Percentiles rank a stretch among this genome's conserved stretches.
These are phyloP conservation scores for Dermolepida albohirtum DNA, from an alignment of 2,888 invertebrate genomes.

Conservation along the genomic window DNA sequence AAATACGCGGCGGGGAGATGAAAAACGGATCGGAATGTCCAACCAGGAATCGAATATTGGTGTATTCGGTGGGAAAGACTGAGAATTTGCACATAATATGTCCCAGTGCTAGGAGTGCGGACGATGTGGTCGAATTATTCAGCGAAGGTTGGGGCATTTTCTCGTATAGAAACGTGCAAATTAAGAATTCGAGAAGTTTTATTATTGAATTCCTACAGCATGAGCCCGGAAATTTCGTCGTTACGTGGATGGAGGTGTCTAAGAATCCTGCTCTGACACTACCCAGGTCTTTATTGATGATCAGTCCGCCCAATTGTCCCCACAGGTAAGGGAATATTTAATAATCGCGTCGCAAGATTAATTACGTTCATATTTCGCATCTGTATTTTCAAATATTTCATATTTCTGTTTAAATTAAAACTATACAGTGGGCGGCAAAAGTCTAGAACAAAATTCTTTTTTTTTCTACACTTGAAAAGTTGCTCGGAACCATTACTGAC, in stretches of 20 bases:
- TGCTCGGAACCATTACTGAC: no score
- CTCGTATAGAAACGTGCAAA: constrained; percentile 66
- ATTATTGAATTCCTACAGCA: constrained; percentile 81
- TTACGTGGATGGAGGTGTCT: constrained; percentile 84
- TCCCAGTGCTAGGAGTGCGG: constrained; percentile 67
- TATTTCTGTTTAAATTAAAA: no score
- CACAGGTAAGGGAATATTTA: constrained; percentile 70
- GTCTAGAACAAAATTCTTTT: no score
- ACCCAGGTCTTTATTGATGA: constrained; percentile 67
- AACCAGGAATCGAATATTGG: constrained; percentile 77
- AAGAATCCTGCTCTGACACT: constrained; percentile 72
- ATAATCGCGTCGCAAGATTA: no score
- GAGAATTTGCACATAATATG: constrained; percentile 75
- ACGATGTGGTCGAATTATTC: constrained; percentile 74
- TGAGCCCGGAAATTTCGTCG: constrained; percentile 78
- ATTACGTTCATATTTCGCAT: no score
- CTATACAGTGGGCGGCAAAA: no score
- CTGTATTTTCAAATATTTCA: no score
- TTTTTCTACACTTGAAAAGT: no score
- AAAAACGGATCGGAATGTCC: constrained; percentile 69
- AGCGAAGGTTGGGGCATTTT: constrained; percentile 71
- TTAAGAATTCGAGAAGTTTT: constrained; percentile 72
- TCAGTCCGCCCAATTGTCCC: constrained; percentile 75
- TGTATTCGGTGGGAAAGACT: constrained; percentile 78
- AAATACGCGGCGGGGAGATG: constrained; percentile 71